Evolutionary conservation across 1,140 invertebrate genomes (phyloP), one percentile per base, ranked within the genome.

Genomic region (Gonatopus flavifemur): DNA sequence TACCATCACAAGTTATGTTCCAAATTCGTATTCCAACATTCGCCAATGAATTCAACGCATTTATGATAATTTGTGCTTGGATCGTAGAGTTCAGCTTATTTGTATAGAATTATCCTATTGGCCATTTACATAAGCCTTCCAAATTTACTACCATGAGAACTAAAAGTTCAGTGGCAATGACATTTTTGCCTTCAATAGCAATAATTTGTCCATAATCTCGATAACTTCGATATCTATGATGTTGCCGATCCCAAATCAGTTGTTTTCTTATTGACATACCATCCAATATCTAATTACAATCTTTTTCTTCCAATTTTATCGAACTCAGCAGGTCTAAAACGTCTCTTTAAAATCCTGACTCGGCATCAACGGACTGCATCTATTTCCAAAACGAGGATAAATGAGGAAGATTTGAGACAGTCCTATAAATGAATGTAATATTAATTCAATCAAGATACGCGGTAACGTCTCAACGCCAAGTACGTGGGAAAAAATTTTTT

Each of bases 91-190:
- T n/a, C n/a, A n/a, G n/a, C 12, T 18, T 35, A 24, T 33, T 35
- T 13, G 13, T 35, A 4, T 33, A 35, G 35, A 45, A 35, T 16
- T 45, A 45, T 6, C 32, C 42, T 13, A 45, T 22, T 10, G 42
- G 42, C 28, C 28, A 33, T 28, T 45, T 45, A 28, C 32, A 45
- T 5, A 18, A 16, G 3, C 31, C 30, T 12, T 12, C 35, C n/a
- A 45, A 22, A 12, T 12, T 16, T 19, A 45, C 30, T 9, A 45
- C 5, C 42, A 45, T 45, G 3, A 45, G 35, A 45, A 45, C 42
- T 18, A 45, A 22, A 3, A 12, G 30, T 22, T 45, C 31, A 35
- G 15, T 45, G 16, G 32, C 41, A 15, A 18, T 19, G 10, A 19
- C 13, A 33, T 19, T 31, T 3, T 12, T 18, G 24, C 13, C 22